A percentile compares a stretch with the other conserved stretches of the same genome.
phyloP scores from a whole-genome alignment of 1,140 invertebrate species.

The Manduca sexta region DNA sequence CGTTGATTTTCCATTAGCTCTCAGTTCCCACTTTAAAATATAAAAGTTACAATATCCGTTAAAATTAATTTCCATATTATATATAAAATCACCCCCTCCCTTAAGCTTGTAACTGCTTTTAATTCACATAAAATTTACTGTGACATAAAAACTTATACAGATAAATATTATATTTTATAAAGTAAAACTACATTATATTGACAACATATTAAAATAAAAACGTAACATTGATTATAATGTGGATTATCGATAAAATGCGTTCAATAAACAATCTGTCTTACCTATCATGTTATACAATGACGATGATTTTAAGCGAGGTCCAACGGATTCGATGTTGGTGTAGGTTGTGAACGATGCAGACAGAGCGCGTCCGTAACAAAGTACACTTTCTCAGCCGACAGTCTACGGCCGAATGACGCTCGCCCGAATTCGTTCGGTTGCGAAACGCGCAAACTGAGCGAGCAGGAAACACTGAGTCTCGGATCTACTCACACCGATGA shows the following conservation, averaged over 20 bases:
- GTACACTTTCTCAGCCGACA: constrained; percentile 34
- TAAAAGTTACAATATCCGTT: too few species aligned
- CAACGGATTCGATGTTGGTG: constrained; percentile 59
- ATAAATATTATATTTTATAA: too few species aligned
- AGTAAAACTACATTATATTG: background rate
- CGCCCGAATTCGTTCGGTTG: constrained; percentile 7
- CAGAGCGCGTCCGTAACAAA: constrained; percentile 13
- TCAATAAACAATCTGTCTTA: constrained; percentile 29
- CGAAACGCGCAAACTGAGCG: constrained; percentile 3
- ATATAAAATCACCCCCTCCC: too few species aligned
- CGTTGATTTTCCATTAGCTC: too few species aligned
- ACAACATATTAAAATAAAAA: background rate
- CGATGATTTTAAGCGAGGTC: constrained; percentile 40
- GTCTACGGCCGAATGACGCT: constrained; percentile 33
- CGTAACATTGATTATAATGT: constrained; percentile 6
- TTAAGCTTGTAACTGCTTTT: too few species aligned
- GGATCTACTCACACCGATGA: background rate
- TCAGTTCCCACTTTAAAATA: too few species aligned
- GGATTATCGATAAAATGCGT: constrained; percentile 6
- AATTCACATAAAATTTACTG: too few species aligned
- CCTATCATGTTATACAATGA: constrained; percentile 58
- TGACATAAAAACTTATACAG: too few species aligned
- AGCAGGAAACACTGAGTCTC: constrained; percentile 4
- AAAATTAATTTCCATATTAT: too few species aligned
- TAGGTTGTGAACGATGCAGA: constrained; percentile 46